Conservation (phyloP, 37 sponge, comb jelly and placozoan species). For the Diacarnus erythraeanus region DNA sequence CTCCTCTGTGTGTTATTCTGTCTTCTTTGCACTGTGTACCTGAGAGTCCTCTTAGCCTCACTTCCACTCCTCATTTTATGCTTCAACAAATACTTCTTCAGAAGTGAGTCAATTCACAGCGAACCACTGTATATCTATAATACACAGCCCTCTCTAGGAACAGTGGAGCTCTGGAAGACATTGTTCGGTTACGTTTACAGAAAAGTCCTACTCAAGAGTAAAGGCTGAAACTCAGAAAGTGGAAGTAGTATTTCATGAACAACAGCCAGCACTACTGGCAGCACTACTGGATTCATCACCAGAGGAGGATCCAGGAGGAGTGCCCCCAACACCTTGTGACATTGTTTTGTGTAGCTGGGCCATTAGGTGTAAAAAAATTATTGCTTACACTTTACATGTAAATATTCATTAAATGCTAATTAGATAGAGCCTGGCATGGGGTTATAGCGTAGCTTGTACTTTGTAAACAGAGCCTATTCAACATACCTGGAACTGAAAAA, state of each 20-base stretch:
- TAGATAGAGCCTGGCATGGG: no score
- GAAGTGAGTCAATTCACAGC: conserved; percentile 9
- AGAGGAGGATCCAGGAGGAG: background rate
- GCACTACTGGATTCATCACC: background rate
- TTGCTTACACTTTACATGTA: no score
- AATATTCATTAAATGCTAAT: no score
- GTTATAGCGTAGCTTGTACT: no score
- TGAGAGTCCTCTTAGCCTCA: conserved; percentile 13
- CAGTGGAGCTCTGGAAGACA: conserved; percentile 20
- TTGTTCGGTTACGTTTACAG: background rate
- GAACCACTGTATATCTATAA: background rate
- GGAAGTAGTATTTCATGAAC: background rate
- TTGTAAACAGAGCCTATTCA: no score
- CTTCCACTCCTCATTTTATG: conserved; percentile 26
- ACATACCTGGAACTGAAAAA: no score
- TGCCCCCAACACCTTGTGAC: background rate
- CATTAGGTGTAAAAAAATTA: no score
- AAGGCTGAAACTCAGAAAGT: background rate
- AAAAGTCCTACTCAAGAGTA: background rate
- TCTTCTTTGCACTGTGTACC: conserved; percentile 21
- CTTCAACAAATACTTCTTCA: conserved; percentile 37
- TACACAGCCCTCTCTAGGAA: conserved; percentile 5
- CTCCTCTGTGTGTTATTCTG: conserved; percentile 22
- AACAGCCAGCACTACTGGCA: no score
- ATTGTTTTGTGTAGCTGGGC: no score